Evolutionary conservation across 1,140 invertebrate genomes (phyloP), one percentile per base, ranked within the genome.

Genomic region (Drosophila triauraria): DNA sequence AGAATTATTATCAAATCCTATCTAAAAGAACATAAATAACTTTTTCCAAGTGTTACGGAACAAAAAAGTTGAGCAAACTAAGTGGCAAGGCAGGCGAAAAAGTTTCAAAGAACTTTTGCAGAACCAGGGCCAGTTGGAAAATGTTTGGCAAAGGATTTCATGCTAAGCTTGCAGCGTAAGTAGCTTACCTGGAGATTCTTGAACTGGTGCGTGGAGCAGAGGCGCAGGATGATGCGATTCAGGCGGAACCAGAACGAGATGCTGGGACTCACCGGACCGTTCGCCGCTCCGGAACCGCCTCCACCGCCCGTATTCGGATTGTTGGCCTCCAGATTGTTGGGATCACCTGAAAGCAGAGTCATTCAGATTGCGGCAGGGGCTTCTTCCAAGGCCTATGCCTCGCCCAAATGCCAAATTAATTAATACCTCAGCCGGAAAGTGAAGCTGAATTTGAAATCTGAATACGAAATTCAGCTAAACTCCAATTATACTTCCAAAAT

Each of bases 171-270:
- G 42, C 20, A 75, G 46, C 53, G 20, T 88, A 88, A 90, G 84
- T 51, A 71, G 82, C 88, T 91, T 92, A 95, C 95, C 94, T 95
- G 95, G 59, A 95, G 93, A 91, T 96, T 96, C 88, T 95, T 95
- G 93, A 96, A 96, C 75, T 95, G 95, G 91, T 96, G 95, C 38
- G 95, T 95, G 65, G 93, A 94, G 71, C 93, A 94, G 40, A 94
- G 85, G 80, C 94, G 93, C 58, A 91, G 79, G 58, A 93, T 80
- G 65, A 93, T 82, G 59, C 87, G 90, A 75, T 93, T 93, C 51
- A 93, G 54, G 25, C 92, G 92, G 87, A 90, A 92, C 92, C 92
- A 93, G 70, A 93, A 93, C 38, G 92, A 92, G 46, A 93, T 75
- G 53, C 86, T 91, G 25, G 92, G 92, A 74, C 92, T 92, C 13